A percentile compares a stretch with the other conserved stretches of the same genome.
These are phyloP conservation scores for Pseudomyrmex sp. DNA, from an alignment of 1,140 invertebrate species.

Conservation along the genomic window DNA sequence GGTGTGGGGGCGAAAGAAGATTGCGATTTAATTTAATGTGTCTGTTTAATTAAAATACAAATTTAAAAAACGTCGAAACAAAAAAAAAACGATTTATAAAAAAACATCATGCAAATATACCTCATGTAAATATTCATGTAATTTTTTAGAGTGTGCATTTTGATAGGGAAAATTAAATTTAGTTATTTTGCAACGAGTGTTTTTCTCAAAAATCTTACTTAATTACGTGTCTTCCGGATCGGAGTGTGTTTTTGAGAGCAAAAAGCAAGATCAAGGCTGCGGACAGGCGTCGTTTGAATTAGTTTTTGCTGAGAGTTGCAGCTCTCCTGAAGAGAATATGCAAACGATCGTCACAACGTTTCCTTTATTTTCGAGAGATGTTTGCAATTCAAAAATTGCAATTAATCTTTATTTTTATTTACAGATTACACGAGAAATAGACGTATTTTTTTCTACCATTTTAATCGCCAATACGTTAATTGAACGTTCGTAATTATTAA, in stretches of 20 bases:
- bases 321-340: conserved; percentile 37
- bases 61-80: no score
- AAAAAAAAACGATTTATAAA: no score
- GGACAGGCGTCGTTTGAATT: neutral
- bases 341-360: conserved; percentile 29
- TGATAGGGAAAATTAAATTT: conserved; percentile 9
- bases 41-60: no score
- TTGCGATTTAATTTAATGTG: no score
- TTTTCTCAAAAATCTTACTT: conserved; percentile 17
- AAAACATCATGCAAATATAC: no score
- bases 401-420: conserved; percentile 29
- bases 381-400: conserved; percentile 41
- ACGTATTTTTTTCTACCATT: neutral
- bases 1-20: no score
- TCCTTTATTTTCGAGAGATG: conserved; percentile 34
- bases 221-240: conserved; percentile 2
- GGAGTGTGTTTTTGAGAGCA: neutral
- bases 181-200: neutral
- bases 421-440: neutral
- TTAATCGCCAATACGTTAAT: neutral
- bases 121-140: no score
- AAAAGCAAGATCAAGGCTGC: conserved; percentile 6
- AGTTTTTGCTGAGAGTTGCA: conserved; percentile 24
- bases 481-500: neutral
- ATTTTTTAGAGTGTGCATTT: neutral